Base-by-base conservation (phyloP, 2,888 invertebrate species). In the Drosophila buzzatii region DNA sequence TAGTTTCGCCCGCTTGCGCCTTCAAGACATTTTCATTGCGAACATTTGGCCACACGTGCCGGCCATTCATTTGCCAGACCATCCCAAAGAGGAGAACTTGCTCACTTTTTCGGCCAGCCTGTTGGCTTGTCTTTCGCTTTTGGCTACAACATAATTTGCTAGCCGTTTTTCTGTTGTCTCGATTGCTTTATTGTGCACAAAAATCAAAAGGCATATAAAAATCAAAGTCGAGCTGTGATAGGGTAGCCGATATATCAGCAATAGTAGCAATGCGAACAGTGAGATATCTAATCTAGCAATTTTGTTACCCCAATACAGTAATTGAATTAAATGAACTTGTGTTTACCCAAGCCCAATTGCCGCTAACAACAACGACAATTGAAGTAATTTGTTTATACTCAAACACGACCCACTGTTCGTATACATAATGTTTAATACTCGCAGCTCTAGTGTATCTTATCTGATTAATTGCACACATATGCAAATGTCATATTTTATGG, bases 11-110 rank as follows among this genome's bases (percentile, higher is more conserved):
- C 62, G 44, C 66, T 45, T 68, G 47, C 47, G 47, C 58, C 66
- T 74, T 70, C 57, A 74, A 69, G 73, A 60, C 76, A 70, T 81
- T 81, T 74, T 74, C 72, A 76, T 72, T 81, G 81, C 79, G 77
- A 71, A 76, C 87, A 86, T 85, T 85, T 83, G 86, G 81, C 79
- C 87, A 86, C 85, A 85, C 85, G 85, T 85, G 85, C 85, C 89
- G 71, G 80, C 85, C 89, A 85, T 85, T 85, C 89, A 86, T 85
- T 75, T 74, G 70, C 59, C 68, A 65, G 44, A 41, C 67, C 60
- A 58, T 8, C 39, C 41, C 18, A 53, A 23, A 23, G 51, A 58
- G 60, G 51, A 58, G 60, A 78, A 59, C 72, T 78, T 68, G 68
- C 62, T 62, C 79, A 72, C 56, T 68, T 76, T 72, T 67, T 71